Evolutionary conservation across 2,888 invertebrate genomes (phyloP).

Genomic region (Nemurella pictetii): DNA sequence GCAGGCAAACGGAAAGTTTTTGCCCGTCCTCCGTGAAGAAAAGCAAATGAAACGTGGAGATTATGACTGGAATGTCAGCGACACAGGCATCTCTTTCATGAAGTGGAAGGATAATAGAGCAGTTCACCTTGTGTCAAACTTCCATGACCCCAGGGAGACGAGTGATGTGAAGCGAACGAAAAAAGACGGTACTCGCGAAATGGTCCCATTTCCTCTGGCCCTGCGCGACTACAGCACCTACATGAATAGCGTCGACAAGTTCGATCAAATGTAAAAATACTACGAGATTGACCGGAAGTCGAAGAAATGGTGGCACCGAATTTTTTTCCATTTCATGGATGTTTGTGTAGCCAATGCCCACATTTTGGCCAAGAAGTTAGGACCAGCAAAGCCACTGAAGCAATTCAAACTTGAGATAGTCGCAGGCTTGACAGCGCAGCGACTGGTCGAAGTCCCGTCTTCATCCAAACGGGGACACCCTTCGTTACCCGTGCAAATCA

Average conservation of each 20-base stretch:
- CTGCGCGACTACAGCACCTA: conserved; percentile 46
- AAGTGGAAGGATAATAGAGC: conserved; percentile 46
- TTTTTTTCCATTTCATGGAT: conserved; percentile 46
- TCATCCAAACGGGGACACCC: too few relatives aligned
- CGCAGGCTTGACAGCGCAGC: conserved; percentile 36
- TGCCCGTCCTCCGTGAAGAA: conserved; percentile 41
- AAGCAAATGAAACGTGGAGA: conserved; percentile 44
- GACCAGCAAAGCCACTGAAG: conserved; percentile 33
- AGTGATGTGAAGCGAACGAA: conserved; percentile 41
- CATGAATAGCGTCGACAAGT: conserved; percentile 48
- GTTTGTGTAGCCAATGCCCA: conserved; percentile 40
- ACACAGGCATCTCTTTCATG: conserved; percentile 25
- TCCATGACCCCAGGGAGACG: conserved; percentile 43
- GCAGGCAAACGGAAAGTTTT: conserved; percentile 40
- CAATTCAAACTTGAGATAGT: conserved; percentile 39
- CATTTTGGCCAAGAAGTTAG: conserved; percentile 36
- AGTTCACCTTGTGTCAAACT: conserved; percentile 46
- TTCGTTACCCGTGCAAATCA: too few relatives aligned
- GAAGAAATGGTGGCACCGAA: conserved; percentile 47
- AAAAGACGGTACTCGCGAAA: conserved; percentile 42
- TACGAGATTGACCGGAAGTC: conserved; percentile 47
- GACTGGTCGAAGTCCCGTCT: conserved; percentile 20
- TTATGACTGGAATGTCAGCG: conserved; percentile 42
- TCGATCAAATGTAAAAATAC: conserved; percentile 45
- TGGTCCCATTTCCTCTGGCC: conserved; percentile 44